phyloP scores from a whole-genome alignment of 2,888 invertebrate genomes.

The Cosmia pyralina region DNA sequence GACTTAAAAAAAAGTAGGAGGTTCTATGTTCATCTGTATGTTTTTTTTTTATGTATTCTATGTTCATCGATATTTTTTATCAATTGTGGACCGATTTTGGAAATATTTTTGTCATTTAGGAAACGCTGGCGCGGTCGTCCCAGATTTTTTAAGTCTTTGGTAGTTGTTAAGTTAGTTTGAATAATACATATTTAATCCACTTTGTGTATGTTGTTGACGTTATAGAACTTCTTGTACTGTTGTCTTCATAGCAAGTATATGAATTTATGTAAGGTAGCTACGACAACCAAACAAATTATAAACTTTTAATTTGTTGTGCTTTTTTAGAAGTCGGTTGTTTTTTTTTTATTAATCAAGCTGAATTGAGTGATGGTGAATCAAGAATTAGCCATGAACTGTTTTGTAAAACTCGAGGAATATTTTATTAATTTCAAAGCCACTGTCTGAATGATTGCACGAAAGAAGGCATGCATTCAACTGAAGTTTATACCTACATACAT shows the following conservation, averaged over 20 bases:
- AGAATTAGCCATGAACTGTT: neutral
- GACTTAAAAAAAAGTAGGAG: too few species aligned
- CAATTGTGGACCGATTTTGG: too few species aligned
- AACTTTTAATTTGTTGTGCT: too few species aligned
- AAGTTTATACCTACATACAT: conserved; percentile 1
- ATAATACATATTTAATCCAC: too few species aligned
- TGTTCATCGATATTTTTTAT: neutral
- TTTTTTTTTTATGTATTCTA: too few species aligned
- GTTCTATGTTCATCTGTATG: neutral
- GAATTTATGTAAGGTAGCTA: neutral
- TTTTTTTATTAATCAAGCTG: too few species aligned
- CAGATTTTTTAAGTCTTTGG: neutral
- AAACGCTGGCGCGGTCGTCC: neutral
- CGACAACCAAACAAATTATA: too few species aligned
- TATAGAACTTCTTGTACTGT: neutral
- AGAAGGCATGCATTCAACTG: conserved; percentile 6
- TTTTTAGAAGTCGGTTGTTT: neutral
- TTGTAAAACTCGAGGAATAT: neutral
- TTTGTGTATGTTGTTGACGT: neutral
- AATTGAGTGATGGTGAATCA: neutral
- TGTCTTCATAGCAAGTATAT: neutral
- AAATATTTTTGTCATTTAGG: neutral
- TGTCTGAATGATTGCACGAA: conserved; percentile 1
- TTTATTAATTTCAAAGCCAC: neutral
- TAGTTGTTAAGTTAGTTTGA: neutral